These are phyloP conservation scores for Polyommatus icarus DNA, from an alignment of 2,888 invertebrate genomes.

Conservation along the genomic window DNA sequence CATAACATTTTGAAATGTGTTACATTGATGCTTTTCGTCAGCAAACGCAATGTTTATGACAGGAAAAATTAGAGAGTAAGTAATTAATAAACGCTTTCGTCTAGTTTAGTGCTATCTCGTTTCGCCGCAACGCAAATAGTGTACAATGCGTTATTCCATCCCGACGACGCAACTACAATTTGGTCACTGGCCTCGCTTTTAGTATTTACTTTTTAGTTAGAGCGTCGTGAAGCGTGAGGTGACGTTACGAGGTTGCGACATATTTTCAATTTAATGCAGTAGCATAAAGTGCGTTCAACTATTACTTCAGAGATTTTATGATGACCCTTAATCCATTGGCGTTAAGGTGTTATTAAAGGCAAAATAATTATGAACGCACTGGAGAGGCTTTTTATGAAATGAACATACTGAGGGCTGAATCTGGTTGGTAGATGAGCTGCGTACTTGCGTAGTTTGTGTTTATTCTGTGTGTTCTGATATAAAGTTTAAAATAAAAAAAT, in stretches of 20 bases:
- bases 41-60: background rate
- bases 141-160: background rate
- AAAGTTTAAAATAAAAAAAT: no score
- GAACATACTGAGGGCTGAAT: no score
- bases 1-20: background rate
- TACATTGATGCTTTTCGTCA: background rate
- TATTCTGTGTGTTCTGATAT: no score
- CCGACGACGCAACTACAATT: background rate
- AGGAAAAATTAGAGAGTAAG: no score
- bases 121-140: background rate
- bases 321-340: background rate
- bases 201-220: constrained; percentile 39
- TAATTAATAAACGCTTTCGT: background rate
- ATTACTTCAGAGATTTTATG: background rate
- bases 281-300: background rate
- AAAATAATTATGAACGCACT: background rate
- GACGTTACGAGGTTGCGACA: constrained; percentile 29
- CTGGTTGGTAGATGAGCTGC: no score
- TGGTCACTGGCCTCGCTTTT: background rate
- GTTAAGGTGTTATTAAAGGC: background rate
- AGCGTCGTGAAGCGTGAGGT: constrained; percentile 26
- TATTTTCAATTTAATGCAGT: background rate
- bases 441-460: no score
- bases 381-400: no score
- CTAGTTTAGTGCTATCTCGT: background rate